Evolutionary conservation across 2,113 vertebrate genomes (phyloP), one percentile per base, ranked within the genome.

Genomic region (Pygoscelis antarcticus): DNA sequence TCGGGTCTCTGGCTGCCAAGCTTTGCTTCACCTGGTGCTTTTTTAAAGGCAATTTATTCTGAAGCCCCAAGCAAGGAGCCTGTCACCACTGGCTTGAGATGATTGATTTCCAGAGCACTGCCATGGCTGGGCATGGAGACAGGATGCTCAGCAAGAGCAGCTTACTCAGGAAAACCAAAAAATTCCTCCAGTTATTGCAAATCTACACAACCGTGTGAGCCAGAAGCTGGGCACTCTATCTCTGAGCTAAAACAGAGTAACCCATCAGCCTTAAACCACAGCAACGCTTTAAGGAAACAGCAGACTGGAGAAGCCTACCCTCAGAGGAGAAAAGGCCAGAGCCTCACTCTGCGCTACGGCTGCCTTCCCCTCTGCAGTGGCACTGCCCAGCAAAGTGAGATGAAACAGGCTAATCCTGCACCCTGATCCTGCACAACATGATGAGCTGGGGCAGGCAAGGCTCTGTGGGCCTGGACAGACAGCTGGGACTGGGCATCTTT

Each of bases 41-140:
- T 91, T 78, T 58, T 30, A 79, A 93, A 95, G 57, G 49, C 66
- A 27, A 89, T 86, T 94, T 80, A 69, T 89, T 65, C 55, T 40
- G 71, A 85, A 94, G 90, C 47, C 68, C 25, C 61, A 80, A 55
- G 89, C 8, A 1, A 93, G 69, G 38, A 84, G 51, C 47, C 84
- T 87, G 81, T 88, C 94, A 87, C 78, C 81, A 40, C 23, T 30
- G 46, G 64, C 81, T 82, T 0, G 4, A 47, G 81, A n/a, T 71
- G 87, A 93, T 9, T n/a, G 78, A 92, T 92, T 84, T 60, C 69
- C 74, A 75, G 38, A 80, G 79, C 44, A 13, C 61, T 32, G 42
- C 88, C 47, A n/a, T 0, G 3, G 87, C 85, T 23, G 40, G 64
- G 61, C 84, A 79, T 4, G 19, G 78, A 79, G 47, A 82, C 44